Evolutionary conservation across 2,797 vertebrate genomes (phyloP).

Genomic region (Pteropus rufus): DNA sequence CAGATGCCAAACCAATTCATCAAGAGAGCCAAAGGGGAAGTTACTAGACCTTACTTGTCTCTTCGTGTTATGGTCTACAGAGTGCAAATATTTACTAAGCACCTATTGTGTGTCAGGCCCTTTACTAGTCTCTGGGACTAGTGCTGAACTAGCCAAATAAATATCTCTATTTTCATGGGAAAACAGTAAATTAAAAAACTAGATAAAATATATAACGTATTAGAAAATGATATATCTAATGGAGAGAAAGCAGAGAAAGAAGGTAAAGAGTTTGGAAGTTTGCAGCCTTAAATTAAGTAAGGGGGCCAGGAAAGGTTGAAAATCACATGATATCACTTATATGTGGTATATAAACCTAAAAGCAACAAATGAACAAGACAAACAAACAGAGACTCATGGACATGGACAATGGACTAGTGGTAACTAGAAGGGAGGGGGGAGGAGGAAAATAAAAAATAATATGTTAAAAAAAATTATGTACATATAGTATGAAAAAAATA

Average conservation of each 20-base stretch:
- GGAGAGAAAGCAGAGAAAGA: not conserved
- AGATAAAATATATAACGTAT: not conserved
- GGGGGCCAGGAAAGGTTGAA: not conserved
- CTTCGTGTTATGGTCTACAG: not conserved
- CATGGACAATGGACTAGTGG: no score
- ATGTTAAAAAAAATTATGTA: no score
- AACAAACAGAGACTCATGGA: no score
- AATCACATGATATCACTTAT: no score
- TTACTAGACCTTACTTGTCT: not conserved
- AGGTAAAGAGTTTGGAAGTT: not conserved
- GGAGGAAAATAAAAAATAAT: no score
- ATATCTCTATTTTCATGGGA: not conserved
- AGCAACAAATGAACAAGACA: no score
- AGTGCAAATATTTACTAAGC: not conserved
- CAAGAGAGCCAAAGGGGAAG: not conserved
- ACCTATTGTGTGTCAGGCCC: not conserved
- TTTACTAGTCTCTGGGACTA: not conserved
- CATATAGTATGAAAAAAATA: no score
- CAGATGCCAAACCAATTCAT: not conserved
- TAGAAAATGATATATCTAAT: not conserved
- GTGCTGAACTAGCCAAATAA: not conserved
- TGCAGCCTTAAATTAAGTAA: not conserved
- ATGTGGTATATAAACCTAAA: no score
- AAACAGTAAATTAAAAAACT: not conserved
- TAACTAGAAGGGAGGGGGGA: no score